phyloP scores from a whole-genome alignment of 2,888 invertebrate genomes.

The Oscheius sp. region DNA sequence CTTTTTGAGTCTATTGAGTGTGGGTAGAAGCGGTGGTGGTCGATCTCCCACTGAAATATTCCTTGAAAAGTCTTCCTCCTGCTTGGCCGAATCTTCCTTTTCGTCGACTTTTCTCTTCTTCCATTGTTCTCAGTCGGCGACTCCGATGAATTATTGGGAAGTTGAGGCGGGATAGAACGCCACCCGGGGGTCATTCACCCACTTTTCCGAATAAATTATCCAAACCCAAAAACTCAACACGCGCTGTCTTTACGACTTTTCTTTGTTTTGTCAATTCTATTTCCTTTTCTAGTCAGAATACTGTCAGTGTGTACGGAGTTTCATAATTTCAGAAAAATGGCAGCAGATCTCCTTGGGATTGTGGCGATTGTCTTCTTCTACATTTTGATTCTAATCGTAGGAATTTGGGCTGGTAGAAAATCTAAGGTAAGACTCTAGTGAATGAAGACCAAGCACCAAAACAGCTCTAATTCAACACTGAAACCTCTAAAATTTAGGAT shows the following conservation, averaged over 20 bases:
- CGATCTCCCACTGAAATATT: too few relatives aligned
- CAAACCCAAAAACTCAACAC: neutral
- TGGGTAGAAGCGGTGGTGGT: too few relatives aligned
- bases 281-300: neutral
- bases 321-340: conserved; percentile 6
- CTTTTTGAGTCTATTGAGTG: too few relatives aligned
- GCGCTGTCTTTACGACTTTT: neutral
- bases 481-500: conserved; percentile 26
- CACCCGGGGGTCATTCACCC: conserved; percentile 12
- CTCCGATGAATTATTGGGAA: conserved; percentile 29
- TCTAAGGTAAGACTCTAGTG: conserved; percentile 77
- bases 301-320: neutral
- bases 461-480: too few relatives aligned
- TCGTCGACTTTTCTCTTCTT: conserved; percentile 11
- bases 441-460: neutral
- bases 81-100: neutral
- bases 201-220: conserved; percentile 19
- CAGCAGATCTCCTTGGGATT: conserved; percentile 79
- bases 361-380: conserved; percentile 95
- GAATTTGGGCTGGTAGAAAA: conserved; percentile 96
- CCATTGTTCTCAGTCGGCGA: conserved; percentile 12
- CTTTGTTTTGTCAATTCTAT: neutral
- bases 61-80: neutral
- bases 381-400: conserved; percentile 91
- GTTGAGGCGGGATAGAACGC: conserved; percentile 5